These are phyloP conservation scores for Varanus komodoensis DNA, from an alignment of 2,113 vertebrate genomes.

Conservation along the genomic window DNA sequence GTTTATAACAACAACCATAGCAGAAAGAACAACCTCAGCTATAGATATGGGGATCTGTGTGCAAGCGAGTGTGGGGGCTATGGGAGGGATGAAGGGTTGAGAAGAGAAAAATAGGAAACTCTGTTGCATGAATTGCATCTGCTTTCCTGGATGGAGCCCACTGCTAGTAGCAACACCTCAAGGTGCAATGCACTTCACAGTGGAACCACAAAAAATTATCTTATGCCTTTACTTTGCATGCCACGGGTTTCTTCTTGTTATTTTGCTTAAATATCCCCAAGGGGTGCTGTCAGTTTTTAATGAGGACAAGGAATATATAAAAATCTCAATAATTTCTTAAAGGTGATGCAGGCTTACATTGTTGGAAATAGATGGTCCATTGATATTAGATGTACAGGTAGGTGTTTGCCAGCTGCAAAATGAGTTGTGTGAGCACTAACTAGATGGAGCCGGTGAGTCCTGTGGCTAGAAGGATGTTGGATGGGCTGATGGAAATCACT, in stretches of 20 bases:
- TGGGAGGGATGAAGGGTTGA: background rate
- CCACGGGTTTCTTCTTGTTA: background rate
- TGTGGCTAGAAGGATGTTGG: conserved; percentile 8
- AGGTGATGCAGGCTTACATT: conserved; percentile 3
- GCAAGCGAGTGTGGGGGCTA: background rate
- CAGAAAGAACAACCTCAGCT: too few relatives aligned
- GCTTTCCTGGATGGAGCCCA: background rate
- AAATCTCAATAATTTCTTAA: background rate
- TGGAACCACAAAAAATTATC: too few relatives aligned
- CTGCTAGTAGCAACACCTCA: background rate
- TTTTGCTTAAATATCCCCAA: background rate
- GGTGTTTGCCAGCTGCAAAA: conserved; percentile 25
- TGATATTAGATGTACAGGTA: conserved; percentile 39
- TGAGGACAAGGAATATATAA: background rate
- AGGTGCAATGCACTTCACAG: too few relatives aligned
- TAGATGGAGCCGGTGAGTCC: conserved; percentile 37
- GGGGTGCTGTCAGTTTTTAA: conserved; percentile 27
- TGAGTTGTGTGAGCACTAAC: conserved; percentile 33
- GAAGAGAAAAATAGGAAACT: background rate
- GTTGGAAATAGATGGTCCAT: conserved; percentile 42
- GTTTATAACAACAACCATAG: too few relatives aligned
- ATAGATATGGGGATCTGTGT: too few relatives aligned
- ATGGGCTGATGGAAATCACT: conserved; percentile 48
- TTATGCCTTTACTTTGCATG: background rate
- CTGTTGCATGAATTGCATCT: background rate